Percentiles rank a stretch among this genome's conserved stretches.
These are phyloP conservation scores for Crotalus helleri DNA, from an alignment of 2,113 vertebrate species.

Conservation along the genomic window DNA sequence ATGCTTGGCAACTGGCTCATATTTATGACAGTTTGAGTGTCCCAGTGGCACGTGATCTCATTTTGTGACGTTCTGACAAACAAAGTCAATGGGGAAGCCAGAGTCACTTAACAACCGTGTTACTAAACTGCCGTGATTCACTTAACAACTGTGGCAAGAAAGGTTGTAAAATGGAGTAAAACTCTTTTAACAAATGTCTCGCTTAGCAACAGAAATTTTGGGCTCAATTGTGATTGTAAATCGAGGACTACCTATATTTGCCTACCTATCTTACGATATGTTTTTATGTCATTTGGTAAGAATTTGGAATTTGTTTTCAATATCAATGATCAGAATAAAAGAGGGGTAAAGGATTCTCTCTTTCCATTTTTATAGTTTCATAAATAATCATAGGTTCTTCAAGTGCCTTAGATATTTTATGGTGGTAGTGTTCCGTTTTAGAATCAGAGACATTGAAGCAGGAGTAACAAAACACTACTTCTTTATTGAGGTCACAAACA, in stretches of 20 bases:
- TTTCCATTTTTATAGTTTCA: background rate
- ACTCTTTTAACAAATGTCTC: too few species aligned
- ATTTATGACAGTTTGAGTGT: background rate
- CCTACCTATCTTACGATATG: background rate
- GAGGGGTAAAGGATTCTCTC: background rate
- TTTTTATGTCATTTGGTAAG: background rate
- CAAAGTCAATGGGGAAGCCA: background rate
- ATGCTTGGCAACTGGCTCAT: background rate
- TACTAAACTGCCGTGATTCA: too few species aligned
- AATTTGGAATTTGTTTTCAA: background rate
- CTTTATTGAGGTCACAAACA: too few species aligned
- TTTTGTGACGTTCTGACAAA: background rate
- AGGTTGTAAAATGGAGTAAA: too few species aligned
- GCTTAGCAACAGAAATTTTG: too few species aligned
- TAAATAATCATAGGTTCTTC: background rate
- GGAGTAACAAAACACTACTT: too few species aligned
- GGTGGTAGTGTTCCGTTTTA: background rate
- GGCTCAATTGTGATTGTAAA: too few species aligned
- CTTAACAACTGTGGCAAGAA: too few species aligned
- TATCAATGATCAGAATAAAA: background rate
- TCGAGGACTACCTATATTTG: too few species aligned
- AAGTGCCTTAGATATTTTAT: background rate
- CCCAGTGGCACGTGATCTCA: background rate
- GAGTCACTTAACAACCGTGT: background rate
- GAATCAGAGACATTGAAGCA: too few species aligned